Evolutionary conservation across 2,888 invertebrate genomes (phyloP), one percentile per base, ranked within the genome.

Genomic region (Caenorhabditis uteleia): DNA sequence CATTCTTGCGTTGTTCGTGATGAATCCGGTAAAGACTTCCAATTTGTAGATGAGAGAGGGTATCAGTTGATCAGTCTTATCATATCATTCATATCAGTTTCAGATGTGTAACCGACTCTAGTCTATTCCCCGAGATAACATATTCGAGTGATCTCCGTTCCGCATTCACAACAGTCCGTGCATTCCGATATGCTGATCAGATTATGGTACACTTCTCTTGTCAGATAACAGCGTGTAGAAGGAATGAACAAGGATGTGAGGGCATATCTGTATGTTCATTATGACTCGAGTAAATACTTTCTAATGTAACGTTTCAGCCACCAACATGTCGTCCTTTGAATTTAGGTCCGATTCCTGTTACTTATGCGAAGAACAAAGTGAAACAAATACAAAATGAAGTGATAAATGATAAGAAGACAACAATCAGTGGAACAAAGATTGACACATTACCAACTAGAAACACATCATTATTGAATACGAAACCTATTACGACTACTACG

Each of bases 161-260:
- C 7, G 79, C 76, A 20, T 75, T 64, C 51, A 72, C 78, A 26
- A 72, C 74, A 6, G 50, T 68, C 33, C 47, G 62, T 2, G 79
- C 82, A 5, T 82, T 82, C 56, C 77, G 78, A 29, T 82, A 80
- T 53, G 82, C 82, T 8, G 80, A 80, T 39, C 80, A 79, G 47
- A 66, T 79, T 54, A 58, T 58, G 54, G 77, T 82, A 7, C 75
- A 76, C 62, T 82, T 82, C 54, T 68, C 74, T 10, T 82, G 82
- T 39, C 80, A 80, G 55, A 75, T 82, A 18, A 81, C 82, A 1
- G 48, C 80, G 5, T 82, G 82, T 39, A 45, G 68, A 25, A 69
- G 62, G 39, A 64, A 57, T 1, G 78, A 79, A 21, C 68, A 79
- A 29, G 82, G 82, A 1, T 82, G 82, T 50, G 79, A 80, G 47